Percentiles rank a stretch among this genome's conserved stretches.
Conservation (phyloP, 2,797 vertebrate species). For the Mormyrops attenuatus region DNA sequence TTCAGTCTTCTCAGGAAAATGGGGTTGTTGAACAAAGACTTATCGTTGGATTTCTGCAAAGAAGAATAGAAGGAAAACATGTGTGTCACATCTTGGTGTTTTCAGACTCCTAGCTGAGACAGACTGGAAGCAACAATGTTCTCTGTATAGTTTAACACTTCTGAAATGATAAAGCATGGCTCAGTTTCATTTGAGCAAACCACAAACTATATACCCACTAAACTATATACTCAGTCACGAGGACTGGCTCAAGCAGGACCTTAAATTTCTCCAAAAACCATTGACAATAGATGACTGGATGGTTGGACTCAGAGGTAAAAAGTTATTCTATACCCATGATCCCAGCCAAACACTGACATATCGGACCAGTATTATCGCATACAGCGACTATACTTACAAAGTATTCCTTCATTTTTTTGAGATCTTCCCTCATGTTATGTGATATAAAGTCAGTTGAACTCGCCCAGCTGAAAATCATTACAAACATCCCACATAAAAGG, state of each 20-base stretch:
- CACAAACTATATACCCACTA: not conserved
- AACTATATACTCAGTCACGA: not conserved
- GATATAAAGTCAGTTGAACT: not conserved
- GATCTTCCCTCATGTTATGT: not conserved
- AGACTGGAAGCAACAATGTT: not conserved
- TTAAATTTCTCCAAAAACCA: not conserved
- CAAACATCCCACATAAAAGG: not conserved
- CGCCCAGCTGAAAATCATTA: not conserved
- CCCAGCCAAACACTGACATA: not conserved
- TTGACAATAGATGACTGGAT: not conserved
- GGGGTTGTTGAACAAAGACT: not conserved
- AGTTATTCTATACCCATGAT: not conserved
- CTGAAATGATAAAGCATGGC: not conserved
- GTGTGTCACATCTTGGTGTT: not conserved
- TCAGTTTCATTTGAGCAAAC: slow-evolving; percentile 5
- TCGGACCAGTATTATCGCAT: not conserved
- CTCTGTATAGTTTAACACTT: not conserved
- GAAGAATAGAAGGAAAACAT: not conserved
- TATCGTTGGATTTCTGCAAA: slow-evolving; percentile 12
- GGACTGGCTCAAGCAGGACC: not conserved
- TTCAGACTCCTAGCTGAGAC: not conserved
- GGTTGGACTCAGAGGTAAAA: not conserved
- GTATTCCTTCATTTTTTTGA: not conserved
- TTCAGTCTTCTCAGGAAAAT: not conserved
- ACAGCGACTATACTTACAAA: slow-evolving; percentile 2